Percentiles rank a stretch among this genome's conserved stretches.
Evolutionary conservation across 2,113 vertebrate genomes (phyloP).

Genomic region (Casuarius casuarius): DNA sequence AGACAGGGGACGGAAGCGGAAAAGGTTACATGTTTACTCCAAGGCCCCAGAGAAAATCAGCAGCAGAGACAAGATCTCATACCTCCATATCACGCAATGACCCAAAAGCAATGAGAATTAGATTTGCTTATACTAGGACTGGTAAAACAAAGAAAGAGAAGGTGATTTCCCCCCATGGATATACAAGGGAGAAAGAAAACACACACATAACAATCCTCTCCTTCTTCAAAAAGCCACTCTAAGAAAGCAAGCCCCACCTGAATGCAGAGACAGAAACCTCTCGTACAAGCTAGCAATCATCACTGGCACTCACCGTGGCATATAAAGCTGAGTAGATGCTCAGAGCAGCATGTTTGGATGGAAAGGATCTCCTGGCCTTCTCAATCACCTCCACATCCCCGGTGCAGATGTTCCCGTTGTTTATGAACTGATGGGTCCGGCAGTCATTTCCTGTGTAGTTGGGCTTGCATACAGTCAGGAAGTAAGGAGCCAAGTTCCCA

Average conservation of each 20-base stretch:
- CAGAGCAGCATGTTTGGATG: slow-evolving; percentile 96
- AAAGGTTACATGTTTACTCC: not conserved
- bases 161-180: not conserved
- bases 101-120: not conserved
- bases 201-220: not conserved
- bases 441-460: slow-evolving; percentile 95
- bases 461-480: slow-evolving; percentile 95
- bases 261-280: not conserved
- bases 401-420: slow-evolving; percentile 92
- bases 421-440: slow-evolving; percentile 87
- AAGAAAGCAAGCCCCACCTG: not conserved
- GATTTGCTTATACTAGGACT: not conserved
- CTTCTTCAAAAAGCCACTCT: not conserved
- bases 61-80: not conserved
- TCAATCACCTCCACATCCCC: slow-evolving; percentile 88
- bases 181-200: not conserved
- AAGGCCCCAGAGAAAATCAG: not conserved
- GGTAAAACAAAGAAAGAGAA: not conserved
- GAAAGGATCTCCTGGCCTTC: slow-evolving; percentile 93
- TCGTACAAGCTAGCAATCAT: too few relatives aligned
- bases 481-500: slow-evolving; percentile 93
- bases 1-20: not conserved
- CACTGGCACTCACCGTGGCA: slow-evolving; percentile 86
- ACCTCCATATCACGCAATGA: not conserved
- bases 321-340: slow-evolving; percentile 97